Conservation (phyloP, 2,113 vertebrate species). For the Balaenoptera acutorostrata region DNA sequence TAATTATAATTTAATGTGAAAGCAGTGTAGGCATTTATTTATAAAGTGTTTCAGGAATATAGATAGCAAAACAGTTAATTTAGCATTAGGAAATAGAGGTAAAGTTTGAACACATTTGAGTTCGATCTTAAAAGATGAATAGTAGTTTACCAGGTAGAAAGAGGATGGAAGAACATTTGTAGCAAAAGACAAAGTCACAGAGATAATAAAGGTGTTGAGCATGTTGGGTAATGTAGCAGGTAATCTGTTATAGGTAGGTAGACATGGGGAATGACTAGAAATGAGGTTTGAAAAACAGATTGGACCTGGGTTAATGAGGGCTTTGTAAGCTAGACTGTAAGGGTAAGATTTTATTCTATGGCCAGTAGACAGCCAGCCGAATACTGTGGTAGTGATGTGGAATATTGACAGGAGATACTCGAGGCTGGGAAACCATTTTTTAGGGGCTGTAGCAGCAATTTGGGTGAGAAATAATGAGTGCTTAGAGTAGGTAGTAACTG, state of each 20-base stretch:
- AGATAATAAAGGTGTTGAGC: not conserved
- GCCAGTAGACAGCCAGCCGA: not conserved
- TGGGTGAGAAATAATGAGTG: not conserved
- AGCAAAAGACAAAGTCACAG: not conserved
- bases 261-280: not conserved
- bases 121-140: conserved; percentile 14
- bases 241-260: not conserved
- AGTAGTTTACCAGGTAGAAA: not conserved
- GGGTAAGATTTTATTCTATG: not conserved
- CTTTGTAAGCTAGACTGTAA: not conserved
- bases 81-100: not conserved
- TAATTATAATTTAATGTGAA: not conserved
- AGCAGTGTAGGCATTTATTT: not conserved
- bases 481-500: not conserved
- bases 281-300: not conserved
- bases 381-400: not conserved
- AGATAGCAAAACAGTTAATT: not conserved
- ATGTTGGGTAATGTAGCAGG: not conserved
- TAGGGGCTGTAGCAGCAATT: not conserved
- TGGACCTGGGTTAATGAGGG: not conserved
- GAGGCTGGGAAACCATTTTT: not conserved
- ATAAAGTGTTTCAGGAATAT: not conserved
- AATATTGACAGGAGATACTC: not conserved
- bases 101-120: not conserved
- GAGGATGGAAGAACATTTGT: not conserved